Evolutionary conservation across 2,113 vertebrate species (phyloP).

Genomic region (Anoura caudifer): DNA sequence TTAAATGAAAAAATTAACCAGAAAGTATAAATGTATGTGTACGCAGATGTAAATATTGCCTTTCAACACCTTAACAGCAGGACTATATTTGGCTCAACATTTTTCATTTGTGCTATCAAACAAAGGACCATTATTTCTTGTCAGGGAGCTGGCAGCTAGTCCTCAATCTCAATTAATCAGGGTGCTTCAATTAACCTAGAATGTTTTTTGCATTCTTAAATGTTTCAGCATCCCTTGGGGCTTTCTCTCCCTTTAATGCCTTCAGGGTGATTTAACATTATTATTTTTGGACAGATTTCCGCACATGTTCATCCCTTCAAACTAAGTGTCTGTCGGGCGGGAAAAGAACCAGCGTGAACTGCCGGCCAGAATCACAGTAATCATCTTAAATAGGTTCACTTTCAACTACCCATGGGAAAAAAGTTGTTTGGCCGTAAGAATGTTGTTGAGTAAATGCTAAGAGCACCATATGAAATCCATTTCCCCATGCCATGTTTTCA

Average conservation of each 20-base stretch:
- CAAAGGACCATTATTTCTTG: conserved; percentile 4
- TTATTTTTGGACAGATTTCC: not conserved
- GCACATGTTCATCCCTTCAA: not conserved
- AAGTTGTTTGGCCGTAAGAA: not conserved
- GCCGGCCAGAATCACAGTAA: not conserved
- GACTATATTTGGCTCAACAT: not conserved
- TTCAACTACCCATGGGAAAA: not conserved
- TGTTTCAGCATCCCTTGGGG: not conserved
- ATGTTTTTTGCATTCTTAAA: conserved; percentile 35
- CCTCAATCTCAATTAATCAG: conserved; percentile 10
- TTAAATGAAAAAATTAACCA: not conserved
- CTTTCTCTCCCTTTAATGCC: not conserved
- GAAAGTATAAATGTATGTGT: not conserved
- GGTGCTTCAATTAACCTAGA: not conserved
- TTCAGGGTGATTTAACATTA: not conserved
- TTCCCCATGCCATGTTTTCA: not conserved
- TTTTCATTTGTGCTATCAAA: not conserved
- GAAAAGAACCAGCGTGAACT: not conserved
- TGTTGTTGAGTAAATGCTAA: not conserved
- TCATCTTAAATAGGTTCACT: not conserved
- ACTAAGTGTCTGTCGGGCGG: not conserved
- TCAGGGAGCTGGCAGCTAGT: not conserved
- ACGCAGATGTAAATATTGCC: not conserved
- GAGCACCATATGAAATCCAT: not conserved
- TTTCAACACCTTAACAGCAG: not conserved